A percentile compares a stretch with the other conserved stretches of the same genome.
Conservation (phyloP, 2,797 vertebrate species). For the Choloepus didactylus region DNA sequence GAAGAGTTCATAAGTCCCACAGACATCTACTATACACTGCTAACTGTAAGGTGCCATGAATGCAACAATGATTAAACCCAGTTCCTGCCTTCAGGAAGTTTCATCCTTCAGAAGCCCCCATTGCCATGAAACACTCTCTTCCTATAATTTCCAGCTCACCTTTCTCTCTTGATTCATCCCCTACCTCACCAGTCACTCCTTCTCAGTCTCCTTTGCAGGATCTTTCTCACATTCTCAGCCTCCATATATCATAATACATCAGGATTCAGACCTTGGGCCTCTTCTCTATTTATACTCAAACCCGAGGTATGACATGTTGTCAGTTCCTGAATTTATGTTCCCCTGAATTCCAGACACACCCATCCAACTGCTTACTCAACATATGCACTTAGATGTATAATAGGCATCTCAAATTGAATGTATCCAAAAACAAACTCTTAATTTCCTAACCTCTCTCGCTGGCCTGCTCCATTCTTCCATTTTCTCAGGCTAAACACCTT, state of each 20-base stretch:
- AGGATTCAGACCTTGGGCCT: not conserved
- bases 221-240: not conserved
- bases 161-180: not conserved
- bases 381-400: not conserved
- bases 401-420: not conserved
- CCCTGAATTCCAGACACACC: not conserved
- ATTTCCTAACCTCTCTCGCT: not conserved
- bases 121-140: not conserved
- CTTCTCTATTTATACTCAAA: not conserved
- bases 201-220: not conserved
- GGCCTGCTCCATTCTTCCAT: not conserved
- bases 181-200: not conserved
- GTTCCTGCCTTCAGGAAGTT: not conserved
- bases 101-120: not conserved
- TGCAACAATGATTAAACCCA: not conserved
- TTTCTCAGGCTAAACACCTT: not conserved
- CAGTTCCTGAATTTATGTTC: not conserved
- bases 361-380: not conserved
- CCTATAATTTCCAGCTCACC: not conserved
- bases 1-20: not conserved
- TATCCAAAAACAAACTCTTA: not conserved
- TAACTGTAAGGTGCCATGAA: rapidly evolving
- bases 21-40: not conserved
- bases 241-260: not conserved
- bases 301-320: not conserved